Base-by-base conservation (phyloP, 2,797 vertebrate genomes). In the Setipinna tenuifilis region DNA sequence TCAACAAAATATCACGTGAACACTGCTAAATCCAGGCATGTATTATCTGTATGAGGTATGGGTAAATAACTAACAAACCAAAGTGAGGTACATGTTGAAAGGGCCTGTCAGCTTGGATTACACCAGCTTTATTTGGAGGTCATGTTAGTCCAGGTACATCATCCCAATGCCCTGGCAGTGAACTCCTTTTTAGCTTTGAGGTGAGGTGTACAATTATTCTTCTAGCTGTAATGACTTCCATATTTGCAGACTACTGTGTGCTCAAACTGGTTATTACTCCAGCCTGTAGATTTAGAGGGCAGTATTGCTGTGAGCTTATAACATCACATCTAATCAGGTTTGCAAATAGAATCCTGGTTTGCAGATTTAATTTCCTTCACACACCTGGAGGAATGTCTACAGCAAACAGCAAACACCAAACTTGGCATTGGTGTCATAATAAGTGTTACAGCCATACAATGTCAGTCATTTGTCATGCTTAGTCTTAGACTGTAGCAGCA, bases 281-380 rank as follows among this genome's bases (percentile, higher is more conserved):
- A 78, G 31, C 35, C 71, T 19, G 31, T n/a, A 21, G 71, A 21
- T 44, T 31, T 78, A 35, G 35, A 41, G 7, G 71, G 7, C 17
- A 9, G 16, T 31, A 17, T 71, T 41, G 71, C 71, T 78, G 19
- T 16, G 44, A 31, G 71, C 71, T 78, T 44, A 78, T 44, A 21
- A 19, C 31, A 78, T 78, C 11, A 78, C 19, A 17, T 35, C 19
- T 44, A 78, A 78, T 78, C 71, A 41, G 9, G 31, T 78, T 44
- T 44, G 17, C 61, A 31, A 78, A 35, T 78, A 19, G 17, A 78
- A 44, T 78, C 31, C 19, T 7, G 9, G 19, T 41, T 78, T n/a
- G 71, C 35, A 44, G 31, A 78, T 78, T 78, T 78, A 44, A 78
- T 78, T 78, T 41, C 71, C 71, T 44, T 59, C 19, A 21, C 17